Conservation (phyloP, 2,888 invertebrate species). For the Liodrosophila aerea region DNA sequence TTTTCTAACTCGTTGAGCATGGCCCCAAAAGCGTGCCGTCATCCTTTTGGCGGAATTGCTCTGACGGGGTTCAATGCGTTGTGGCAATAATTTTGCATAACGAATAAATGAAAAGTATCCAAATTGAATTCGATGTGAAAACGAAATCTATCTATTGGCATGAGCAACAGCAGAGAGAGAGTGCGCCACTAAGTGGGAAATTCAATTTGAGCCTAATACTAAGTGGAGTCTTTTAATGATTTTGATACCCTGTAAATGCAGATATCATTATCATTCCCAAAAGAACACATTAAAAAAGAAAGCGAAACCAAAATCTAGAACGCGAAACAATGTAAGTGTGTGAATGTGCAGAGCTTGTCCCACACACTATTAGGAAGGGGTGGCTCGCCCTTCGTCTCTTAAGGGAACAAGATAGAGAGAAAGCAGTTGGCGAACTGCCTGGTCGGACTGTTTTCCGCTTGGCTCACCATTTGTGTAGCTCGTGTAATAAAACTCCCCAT, state of each 20-base stretch:
- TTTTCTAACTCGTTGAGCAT: conserved; percentile 78
- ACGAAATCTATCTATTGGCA: conserved; percentile 32
- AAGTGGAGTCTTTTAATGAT: conserved; percentile 1
- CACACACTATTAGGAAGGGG: conserved; percentile 1
- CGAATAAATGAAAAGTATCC: conserved; percentile 64
- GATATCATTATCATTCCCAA: conserved; percentile 73
- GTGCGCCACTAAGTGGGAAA: conserved; percentile 59
- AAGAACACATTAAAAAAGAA: conserved; percentile 80
- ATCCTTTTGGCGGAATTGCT: conserved; percentile 17
- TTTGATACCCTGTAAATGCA: conserved; percentile 14
- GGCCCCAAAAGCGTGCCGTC: conserved; percentile 25
- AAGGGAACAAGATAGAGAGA: background rate
- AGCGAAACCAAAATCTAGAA: conserved; percentile 14
- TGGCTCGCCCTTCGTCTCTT: conserved; percentile 6
- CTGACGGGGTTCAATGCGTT: conserved; percentile 26
- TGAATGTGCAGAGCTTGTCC: background rate
- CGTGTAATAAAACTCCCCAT: conserved; percentile 82
- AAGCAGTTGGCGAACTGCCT: conserved; percentile 14
- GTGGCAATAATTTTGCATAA: conserved; percentile 79
- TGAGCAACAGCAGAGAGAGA: too few relatives aligned
- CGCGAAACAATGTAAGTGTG: background rate
- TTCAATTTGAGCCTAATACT: conserved; percentile 65
- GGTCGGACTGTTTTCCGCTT: conserved; percentile 59
- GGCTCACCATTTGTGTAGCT: conserved; percentile 76
- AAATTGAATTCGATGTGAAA: conserved; percentile 74